phyloP scores from a whole-genome alignment of 2,797 vertebrate species.

The Melanogrammus aeglefinus region DNA sequence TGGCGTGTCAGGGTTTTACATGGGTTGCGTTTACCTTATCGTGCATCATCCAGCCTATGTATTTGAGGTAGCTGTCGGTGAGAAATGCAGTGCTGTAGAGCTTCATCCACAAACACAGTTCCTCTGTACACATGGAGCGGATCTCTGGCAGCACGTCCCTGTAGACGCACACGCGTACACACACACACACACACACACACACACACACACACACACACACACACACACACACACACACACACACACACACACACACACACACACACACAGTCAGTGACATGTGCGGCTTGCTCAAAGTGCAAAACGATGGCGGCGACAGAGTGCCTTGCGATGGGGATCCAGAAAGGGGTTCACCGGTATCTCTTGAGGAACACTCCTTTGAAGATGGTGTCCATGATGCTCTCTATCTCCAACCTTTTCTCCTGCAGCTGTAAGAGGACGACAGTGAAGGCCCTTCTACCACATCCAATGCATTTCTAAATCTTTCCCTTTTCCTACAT shows the following conservation, averaged over 20 bases:
- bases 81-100: constrained; percentile 80
- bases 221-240: background rate
- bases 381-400: constrained; percentile 87
- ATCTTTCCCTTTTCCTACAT: background rate
- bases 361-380: constrained; percentile 87
- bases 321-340: background rate
- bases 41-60: constrained; percentile 89
- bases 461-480: background rate
- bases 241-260: background rate
- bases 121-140: constrained; percentile 85
- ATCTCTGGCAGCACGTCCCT: constrained; percentile 89
- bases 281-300: background rate
- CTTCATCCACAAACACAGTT: constrained; percentile 86
- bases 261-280: background rate
- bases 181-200: background rate
- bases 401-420: constrained; percentile 80
- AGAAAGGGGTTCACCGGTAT: constrained; percentile 74
- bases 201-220: background rate
- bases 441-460: background rate
- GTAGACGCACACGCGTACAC: background rate
- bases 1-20: background rate
- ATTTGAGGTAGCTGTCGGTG: constrained; percentile 89
- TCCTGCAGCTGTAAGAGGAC: constrained; percentile 77
- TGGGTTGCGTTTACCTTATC: constrained; percentile 79
- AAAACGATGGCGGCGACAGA: background rate